Percentiles rank a stretch among this genome's conserved stretches.
These are phyloP conservation scores for Rhinolophus sinicus DNA, from an alignment of 2,113 vertebrate genomes.

Conservation along the genomic window DNA sequence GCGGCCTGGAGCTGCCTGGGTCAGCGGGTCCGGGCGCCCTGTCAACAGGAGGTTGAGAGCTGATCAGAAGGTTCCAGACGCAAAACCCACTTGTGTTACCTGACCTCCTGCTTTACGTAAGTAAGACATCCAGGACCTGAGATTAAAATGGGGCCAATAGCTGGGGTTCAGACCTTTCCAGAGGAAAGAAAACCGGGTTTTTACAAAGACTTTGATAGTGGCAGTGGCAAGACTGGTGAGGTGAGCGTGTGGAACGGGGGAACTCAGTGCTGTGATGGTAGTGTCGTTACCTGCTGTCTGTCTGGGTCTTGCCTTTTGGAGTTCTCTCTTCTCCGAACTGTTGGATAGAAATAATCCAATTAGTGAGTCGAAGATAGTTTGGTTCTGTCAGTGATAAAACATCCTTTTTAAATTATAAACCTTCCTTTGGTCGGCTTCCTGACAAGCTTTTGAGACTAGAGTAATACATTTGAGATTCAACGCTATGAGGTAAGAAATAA, in stretches of 20 bases:
- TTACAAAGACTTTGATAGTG: background rate
- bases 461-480: background rate
- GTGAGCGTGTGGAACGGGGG: no score
- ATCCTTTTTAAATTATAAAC: background rate
- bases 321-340: constrained; percentile 61
- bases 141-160: background rate
- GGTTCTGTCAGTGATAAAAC: background rate
- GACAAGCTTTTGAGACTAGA: background rate
- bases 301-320: constrained; percentile 41
- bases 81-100: background rate
- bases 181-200: background rate
- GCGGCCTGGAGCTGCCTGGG: background rate
- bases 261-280: no score
- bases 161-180: background rate
- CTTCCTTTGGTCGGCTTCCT: background rate
- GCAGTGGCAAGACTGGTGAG: background rate
- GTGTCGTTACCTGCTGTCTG: constrained; percentile 76
- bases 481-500: background rate
- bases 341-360: constrained; percentile 52
- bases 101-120: background rate
- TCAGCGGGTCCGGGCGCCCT: constrained; percentile 56
- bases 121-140: background rate
- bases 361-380: background rate
- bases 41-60: constrained; percentile 18
- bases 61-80: background rate